Base-by-base conservation (phyloP, 2,113 vertebrate species). In the Lamprotornis superbus region DNA sequence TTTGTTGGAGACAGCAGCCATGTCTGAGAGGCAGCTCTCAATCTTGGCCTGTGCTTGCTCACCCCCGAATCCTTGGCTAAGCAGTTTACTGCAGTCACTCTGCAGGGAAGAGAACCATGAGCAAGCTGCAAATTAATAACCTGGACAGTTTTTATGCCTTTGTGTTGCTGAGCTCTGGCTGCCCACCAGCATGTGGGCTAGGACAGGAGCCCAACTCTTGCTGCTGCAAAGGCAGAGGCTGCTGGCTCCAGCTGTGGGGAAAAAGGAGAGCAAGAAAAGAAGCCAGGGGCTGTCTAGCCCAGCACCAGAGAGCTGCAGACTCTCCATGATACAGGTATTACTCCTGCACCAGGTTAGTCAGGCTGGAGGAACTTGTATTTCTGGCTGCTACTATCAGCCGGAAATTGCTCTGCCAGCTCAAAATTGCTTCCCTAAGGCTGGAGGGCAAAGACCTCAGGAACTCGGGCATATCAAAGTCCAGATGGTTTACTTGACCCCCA, bases 21-120 rank as follows among this genome's bases (percentile, higher is more conserved):
- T 98, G 96, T 99, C 99, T 0, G 98, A 98, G 78, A 99, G 98
- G 95, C 99, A 99, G 98, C 99, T 99, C 91, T 99, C 99, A 67
- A 99, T 99, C 98, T 99, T 99, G 91, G 99, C 99, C 89, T 98
- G 98, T 0, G 98, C 98, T 33, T 99, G 99, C 30, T 98, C 98
- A 1, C 99, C 99, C 65, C 98, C 98, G 0, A 98, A 95, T 27
- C 98, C 99, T 85, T 99, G 99, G 95, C 88, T 99, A 73, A 99
- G 99, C 85, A 99, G 95, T 94, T 99, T 99, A 83, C 98, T 97
- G 94, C 99, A 99, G 96, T 99, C 99, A 13, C 98, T 99, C 99
- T 99, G 97, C 61, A 74, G n/a, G 40, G 47, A 55, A 92, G 21
- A 93, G 67, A 90, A 15, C 39, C 87, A 69, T 2, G 1, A 61